Evolutionary conservation across 2,113 vertebrate genomes (phyloP), one percentile per base, ranked within the genome.

Genomic region (Sinosuthora webbiana): DNA sequence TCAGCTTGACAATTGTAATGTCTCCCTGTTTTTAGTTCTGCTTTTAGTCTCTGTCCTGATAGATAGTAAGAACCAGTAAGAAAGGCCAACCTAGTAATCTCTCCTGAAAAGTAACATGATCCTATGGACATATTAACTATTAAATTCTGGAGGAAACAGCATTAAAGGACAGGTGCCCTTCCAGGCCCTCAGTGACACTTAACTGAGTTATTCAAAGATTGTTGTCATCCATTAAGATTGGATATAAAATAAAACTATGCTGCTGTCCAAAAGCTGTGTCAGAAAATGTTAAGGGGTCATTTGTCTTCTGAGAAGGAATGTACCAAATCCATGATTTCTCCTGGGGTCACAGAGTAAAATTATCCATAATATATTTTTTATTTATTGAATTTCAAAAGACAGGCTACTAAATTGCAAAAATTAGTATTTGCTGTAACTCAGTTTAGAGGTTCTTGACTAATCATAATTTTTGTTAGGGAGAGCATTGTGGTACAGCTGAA

Each of bases 361-460:
- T 65, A 35, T 60, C 23, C 5, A 17, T 24, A 33, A 47, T 68
- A 31, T 41, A n/a, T 7, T 57, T 9, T 62, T 89, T 89, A 39
- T 69, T 93, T 69, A 80, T 22, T 45, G 31, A 65, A 65, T 94
- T 94, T 92, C 50, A 92, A 79, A 90, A 73, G 84, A 56, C n/a
- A 35, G 52, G 27, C 42, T 80, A 6, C 39, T 69, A 13, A 31
- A 18, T 15, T 47, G 49, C 59, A 57, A 65, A 68, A 79, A 33
- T 8, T 56, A 57, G 0, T 80, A 31, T 33, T 76, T 80, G 12
- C 47, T 63, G 39, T 90, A 75, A 77, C 75, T 91, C 62, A 37
- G 11, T 87, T 68, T 49, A 62, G 15, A 76, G 57, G n/a, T 73
- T 80, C 44, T 52, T 91, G n/a, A 27, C 17, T 91, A 62, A n/a